Evolutionary conservation across 2,888 invertebrate genomes (phyloP), one percentile per base, ranked within the genome.

Genomic region (Eupithecia abbreviata): DNA sequence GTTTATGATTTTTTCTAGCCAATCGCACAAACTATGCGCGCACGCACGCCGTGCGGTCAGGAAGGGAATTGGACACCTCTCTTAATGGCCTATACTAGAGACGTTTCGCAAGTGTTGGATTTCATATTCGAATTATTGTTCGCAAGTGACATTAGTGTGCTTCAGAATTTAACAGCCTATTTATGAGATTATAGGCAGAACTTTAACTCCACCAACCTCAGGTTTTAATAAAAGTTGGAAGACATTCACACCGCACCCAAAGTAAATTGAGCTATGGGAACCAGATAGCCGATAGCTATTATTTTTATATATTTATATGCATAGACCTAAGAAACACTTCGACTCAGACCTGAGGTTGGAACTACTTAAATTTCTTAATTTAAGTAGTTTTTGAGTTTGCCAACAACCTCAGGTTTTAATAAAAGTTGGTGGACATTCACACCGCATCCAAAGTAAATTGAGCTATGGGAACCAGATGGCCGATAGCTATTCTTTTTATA

Each of bases 51-150:
- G 72, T 74, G 78, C 70, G 78, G 78, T 78, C 90, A 90, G 92
- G 92, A 92, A 92, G 91, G 84, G 85, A 92, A 92, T 85, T 84
- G 76, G 90, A 92, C 87, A 92, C 92, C 88, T 81, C 82, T 77
- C 82, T 85, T 91, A 91, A 92, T 91, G 88, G 90, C 86, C 85
- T 82, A 87, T 83, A 84, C 84, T 75, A 67, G 75, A 71, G 71
- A 75, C 65, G 72, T 77, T 71, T 70, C 77, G 70, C 62, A 45
- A 45, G 70, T 74, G 43, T 79, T 73, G 65, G 45, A 58, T 78
- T 76, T 49, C 78, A 74, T 72, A 66, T 42, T 66, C 42, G 10
- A 58, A 71, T 71, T n/a, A 58, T 62, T 18, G 62, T 72, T 47
- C 45, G 55, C 15, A 41, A 42, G 66, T 66, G 66, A 66, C 42